These are phyloP conservation scores for Porites cylindrica DNA, from an alignment of 92 coral and sea anemone species.

Conservation along the genomic window DNA sequence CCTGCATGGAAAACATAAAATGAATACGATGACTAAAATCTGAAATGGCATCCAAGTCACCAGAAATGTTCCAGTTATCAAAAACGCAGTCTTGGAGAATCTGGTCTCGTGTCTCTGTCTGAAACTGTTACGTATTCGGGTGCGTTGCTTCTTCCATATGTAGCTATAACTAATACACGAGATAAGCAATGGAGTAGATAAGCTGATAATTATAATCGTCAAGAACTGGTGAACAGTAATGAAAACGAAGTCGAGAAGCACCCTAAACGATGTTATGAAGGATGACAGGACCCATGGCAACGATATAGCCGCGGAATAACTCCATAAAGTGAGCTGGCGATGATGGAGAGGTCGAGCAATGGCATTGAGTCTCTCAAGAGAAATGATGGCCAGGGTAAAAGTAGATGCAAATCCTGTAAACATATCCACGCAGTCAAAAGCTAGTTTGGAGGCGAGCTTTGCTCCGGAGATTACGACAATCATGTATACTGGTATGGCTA, in stretches of 20 bases:
- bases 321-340: conserved; percentile 28
- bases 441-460: neutral
- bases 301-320: conserved; percentile 40
- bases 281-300: conserved; percentile 62
- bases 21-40: conserved; percentile 18
- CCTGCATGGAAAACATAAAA: neutral
- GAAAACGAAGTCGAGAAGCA: conserved; percentile 5
- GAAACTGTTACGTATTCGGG: neutral
- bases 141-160: conserved; percentile 21
- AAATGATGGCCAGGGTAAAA: conserved; percentile 61
- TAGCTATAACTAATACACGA: conserved; percentile 16
- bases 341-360: conserved; percentile 67
- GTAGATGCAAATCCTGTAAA: conserved; percentile 73
- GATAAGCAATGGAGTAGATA: conserved; percentile 25
- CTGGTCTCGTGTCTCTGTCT: neutral
- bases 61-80: conserved; percentile 23
- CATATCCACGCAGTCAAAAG: conserved; percentile 58
- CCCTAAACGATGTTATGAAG: conserved; percentile 25
- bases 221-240: conserved; percentile 18
- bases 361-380: conserved; percentile 68
- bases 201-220: neutral
- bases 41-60: conserved; percentile 43
- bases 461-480: conserved; percentile 21
- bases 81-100: conserved; percentile 26
- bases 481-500: conserved; percentile 65